These are phyloP conservation scores for Stegostoma tigrinum DNA, from an alignment of 2,113 vertebrate genomes.

Conservation along the genomic window DNA sequence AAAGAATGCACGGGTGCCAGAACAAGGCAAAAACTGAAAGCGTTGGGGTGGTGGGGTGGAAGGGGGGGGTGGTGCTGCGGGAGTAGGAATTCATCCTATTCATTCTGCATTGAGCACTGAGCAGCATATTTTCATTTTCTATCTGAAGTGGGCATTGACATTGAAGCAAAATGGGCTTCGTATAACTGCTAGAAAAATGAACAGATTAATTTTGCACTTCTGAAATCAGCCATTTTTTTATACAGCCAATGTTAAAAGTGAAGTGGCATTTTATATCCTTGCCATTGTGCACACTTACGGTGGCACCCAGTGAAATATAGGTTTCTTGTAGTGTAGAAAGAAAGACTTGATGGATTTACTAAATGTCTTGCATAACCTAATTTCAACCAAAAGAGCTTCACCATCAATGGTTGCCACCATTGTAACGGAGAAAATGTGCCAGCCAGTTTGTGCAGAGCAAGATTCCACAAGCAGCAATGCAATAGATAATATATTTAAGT, in stretches of 20 bases:
- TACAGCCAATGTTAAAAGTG: neutral
- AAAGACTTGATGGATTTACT: neutral
- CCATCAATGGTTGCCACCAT: neutral
- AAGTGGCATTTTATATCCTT: neutral
- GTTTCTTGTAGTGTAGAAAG: neutral
- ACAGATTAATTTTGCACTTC: neutral
- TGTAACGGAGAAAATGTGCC: neutral
- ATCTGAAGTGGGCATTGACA: neutral
- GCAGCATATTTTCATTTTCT: neutral
- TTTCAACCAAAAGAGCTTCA: neutral
- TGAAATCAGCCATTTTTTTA: neutral
- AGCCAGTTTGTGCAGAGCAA: neutral
- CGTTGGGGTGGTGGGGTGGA: neutral
- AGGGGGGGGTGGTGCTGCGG: neutral
- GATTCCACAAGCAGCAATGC: neutral
- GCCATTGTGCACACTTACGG: neutral
- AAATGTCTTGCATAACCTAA: neutral
- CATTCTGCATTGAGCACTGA: neutral
- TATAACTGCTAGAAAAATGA: neutral
- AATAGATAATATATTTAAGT: neutral
- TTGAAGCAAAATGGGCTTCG: neutral
- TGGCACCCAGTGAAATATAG: neutral
- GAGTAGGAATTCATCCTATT: neutral
- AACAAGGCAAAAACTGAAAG: constrained; percentile 25
- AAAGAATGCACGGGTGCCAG: constrained; percentile 5